Base-by-base conservation (phyloP, 2,888 invertebrate genomes). In the Ophioninae sp. region DNA sequence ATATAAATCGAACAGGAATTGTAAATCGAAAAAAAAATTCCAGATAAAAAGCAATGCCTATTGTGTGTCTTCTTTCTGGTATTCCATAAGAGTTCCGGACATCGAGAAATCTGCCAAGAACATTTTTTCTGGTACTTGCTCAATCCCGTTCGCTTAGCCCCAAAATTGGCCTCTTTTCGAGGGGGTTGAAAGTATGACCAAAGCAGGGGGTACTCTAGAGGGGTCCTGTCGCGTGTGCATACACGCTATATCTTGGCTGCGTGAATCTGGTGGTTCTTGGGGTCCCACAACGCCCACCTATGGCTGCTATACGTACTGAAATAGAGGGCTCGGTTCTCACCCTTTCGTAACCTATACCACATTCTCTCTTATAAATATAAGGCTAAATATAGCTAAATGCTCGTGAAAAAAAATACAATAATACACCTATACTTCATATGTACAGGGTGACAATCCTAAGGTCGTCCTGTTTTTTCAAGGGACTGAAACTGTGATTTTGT, bases 281-380 rank as follows among this genome's bases (percentile, higher is more conserved):
- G 83, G 83, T 87, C 87, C 81, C 87, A 85, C 86, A 84, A 85
- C 87, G 87, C 87, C 88, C 86, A 87, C 86, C 79, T 71, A 79
- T 58, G 30, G 82, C 81, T 84, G 86, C 85, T 86, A 85, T 77
- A 79, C 61, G 78, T 81, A 67, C 80, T 75, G 41, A 81, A 73
- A 39, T 69, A 6, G 75, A 67, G 44, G 61, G 68, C 65, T 68
- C 58, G 17, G 41, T 61, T 51, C 79, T 73, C 80, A 79, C 83
- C 80, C 84, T 63, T 63, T 58, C 67, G 63, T 30, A 73, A 78
- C 65, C 67, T 77, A 65, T 20, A 65, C n/a, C 44, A 39, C 37
- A 59, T 65, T 10, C 13, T 6, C 17, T 51, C 1, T 51, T 83
- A 82, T 79, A 67, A 69, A 83, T 67, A 41, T 39, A 65, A 0